Conservation (phyloP, 1,140 invertebrate species). For the Parapsyche elsis region DNA sequence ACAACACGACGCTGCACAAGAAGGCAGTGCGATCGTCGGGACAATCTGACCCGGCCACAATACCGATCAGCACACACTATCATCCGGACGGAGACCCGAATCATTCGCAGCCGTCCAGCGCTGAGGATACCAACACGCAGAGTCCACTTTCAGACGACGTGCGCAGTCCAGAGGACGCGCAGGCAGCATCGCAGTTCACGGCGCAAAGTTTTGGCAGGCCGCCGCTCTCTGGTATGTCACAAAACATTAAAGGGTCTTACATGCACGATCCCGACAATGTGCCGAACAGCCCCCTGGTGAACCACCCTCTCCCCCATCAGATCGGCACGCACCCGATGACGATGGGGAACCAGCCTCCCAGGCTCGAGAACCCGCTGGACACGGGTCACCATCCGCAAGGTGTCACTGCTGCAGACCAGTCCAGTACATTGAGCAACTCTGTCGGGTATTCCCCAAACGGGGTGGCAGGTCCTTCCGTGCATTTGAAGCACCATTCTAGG, state of each 20-base stretch:
- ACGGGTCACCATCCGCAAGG: constrained; percentile 60
- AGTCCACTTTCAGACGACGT: constrained; percentile 69
- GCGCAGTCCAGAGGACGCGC: constrained; percentile 66
- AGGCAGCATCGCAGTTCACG: constrained; percentile 63
- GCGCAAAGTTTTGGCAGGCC: constrained; percentile 64
- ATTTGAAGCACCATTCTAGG: constrained; percentile 80
- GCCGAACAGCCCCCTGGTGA: constrained; percentile 68
- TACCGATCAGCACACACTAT: constrained; percentile 83
- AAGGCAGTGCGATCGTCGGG: constrained; percentile 87
- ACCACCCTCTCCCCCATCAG: constrained; percentile 67
- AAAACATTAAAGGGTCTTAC: constrained; percentile 65
- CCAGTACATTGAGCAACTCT: constrained; percentile 61
- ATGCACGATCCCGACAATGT: constrained; percentile 67
- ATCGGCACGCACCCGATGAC: constrained; percentile 68
- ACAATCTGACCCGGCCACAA: constrained; percentile 80
- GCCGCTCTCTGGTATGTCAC: constrained; percentile 62
- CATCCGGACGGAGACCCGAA: constrained; percentile 75
- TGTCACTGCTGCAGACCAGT: constrained; percentile 46
- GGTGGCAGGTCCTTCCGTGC: constrained; percentile 82
- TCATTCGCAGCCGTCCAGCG: constrained; percentile 63
- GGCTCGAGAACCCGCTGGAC: constrained; percentile 64
- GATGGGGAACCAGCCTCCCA: constrained; percentile 67
- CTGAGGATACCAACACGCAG: constrained; percentile 64
- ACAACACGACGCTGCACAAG: constrained; percentile 90
- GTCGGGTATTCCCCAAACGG: constrained; percentile 88